Percentiles rank a stretch among this genome's conserved stretches.
Conservation (phyloP, 2,888 invertebrate species). For the Sinelater perroti region DNA sequence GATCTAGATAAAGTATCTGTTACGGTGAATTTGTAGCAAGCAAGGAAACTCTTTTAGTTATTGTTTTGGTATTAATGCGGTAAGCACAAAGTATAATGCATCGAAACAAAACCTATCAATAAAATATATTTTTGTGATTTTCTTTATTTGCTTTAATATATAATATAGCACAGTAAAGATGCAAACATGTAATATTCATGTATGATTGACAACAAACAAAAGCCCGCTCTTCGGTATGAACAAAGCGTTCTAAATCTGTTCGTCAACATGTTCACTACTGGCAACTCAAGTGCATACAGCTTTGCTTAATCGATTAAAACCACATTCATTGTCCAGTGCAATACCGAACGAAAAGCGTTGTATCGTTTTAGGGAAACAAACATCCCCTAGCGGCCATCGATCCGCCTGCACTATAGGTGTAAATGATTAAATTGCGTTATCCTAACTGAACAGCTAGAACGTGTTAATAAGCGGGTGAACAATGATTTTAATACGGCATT, state of each 20-base stretch:
- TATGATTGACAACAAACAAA: slow-evolving; percentile 25
- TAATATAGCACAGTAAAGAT: too few relatives aligned
- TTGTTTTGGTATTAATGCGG: too few relatives aligned
- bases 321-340: slow-evolving; percentile 34
- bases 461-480: slow-evolving; percentile 33
- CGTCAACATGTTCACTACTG: slow-evolving; percentile 31
- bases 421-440: slow-evolving; percentile 35
- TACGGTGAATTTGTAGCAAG: too few relatives aligned
- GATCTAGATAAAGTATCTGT: too few relatives aligned
- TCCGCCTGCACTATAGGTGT: slow-evolving; percentile 28
- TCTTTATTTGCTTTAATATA: too few relatives aligned
- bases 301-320: slow-evolving; percentile 39
- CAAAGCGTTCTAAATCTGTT: slow-evolving; percentile 30
- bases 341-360: slow-evolving; percentile 23
- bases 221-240: slow-evolving; percentile 8
- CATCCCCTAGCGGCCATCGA: slow-evolving; percentile 27
- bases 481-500: slow-evolving; percentile 34
- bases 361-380: slow-evolving; percentile 28
- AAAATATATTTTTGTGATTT: too few relatives aligned
- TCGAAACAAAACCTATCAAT: too few relatives aligned
- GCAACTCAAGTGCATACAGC: slow-evolving; percentile 34
- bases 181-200: slow-evolving; percentile 7
- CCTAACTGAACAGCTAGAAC: slow-evolving; percentile 24
- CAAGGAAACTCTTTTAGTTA: too few relatives aligned
- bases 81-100: too few relatives aligned